Base-by-base conservation (phyloP, 2,888 invertebrate species). In the Temnothorax rugatulus region DNA sequence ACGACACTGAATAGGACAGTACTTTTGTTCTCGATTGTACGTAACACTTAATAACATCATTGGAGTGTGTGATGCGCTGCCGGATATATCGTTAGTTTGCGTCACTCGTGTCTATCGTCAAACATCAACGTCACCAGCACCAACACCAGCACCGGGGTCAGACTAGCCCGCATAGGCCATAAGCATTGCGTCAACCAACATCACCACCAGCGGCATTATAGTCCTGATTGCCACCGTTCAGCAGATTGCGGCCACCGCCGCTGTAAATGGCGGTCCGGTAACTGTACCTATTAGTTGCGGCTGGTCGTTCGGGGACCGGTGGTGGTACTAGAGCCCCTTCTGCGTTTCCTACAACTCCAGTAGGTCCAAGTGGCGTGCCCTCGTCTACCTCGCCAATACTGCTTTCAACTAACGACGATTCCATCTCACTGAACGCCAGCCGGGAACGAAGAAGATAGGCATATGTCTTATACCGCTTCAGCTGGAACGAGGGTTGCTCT, bases 401-500 rank as follows among this genome's bases (percentile, higher is more conserved):
- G 91, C 95, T 96, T 85, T 96, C 96, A 73, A 95, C 95, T 89
- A 96, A 92, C 81, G 96, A 95, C 76, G 96, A 95, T 84, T 96
- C 96, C 85, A 96, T 94, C 88, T 96, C 96, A 1, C 96, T 95
- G 90, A 96, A 96, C 29, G 96, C 95, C 93, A 97, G 95, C 90
- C 97, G 97, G 90, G 97, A 96, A 83, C 97, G 96, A 94, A 98
- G 96, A 93, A 97, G 96, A 95, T 97, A 96, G 90, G 97, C 97
- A 95, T 98, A 98, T 83, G 97, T 97, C 94, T 97, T 97, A 95
- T 98, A 98, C 93, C 98, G 96, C 95, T 97, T 98, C 92, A 98
- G 95, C 98, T 98, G 95, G 47, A 81, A 81, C 44, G 54, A 59
- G 47, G 34, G 57, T 59, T 81, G 79, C 44, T 79, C 57, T 77